Percentiles rank a stretch among this genome's conserved stretches.
These are phyloP conservation scores for Mergus octosetaceus DNA, from an alignment of 2,797 vertebrate species.

Conservation along the genomic window DNA sequence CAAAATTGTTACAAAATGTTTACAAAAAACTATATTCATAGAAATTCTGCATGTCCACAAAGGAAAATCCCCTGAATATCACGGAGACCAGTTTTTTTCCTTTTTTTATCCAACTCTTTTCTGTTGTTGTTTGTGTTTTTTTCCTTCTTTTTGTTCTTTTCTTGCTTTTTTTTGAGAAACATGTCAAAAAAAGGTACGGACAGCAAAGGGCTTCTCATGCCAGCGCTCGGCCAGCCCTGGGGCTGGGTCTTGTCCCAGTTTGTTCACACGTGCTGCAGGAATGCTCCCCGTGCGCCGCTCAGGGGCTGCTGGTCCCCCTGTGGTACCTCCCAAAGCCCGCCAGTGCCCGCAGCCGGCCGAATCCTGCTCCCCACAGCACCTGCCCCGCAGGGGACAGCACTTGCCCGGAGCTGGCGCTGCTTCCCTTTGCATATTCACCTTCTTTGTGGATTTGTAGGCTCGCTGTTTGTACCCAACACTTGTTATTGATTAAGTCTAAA, in stretches of 20 bases:
- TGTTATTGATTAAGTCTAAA: neutral
- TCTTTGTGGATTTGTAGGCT: neutral
- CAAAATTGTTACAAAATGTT: slow-evolving; percentile 96
- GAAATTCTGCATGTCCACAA: slow-evolving; percentile 96
- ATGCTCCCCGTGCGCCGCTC: no score
- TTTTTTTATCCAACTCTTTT: neutral
- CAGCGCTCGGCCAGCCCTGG: neutral
- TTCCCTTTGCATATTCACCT: neutral
- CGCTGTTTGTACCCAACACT: fast-evolving
- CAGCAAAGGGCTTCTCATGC: neutral
- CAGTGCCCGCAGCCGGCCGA: fast-evolving
- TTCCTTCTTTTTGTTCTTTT: no score
- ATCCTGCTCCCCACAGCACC: neutral
- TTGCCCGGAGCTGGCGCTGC: neutral
- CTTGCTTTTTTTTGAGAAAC: slow-evolving; percentile 57
- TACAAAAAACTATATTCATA: slow-evolving; percentile 99
- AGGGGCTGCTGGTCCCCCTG: neutral
- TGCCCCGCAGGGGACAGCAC: neutral
- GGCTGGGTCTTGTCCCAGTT: neutral
- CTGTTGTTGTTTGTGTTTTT: no score
- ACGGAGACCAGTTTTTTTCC: slow-evolving; percentile 70
- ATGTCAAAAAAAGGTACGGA: slow-evolving; percentile 18
- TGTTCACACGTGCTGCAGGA: no score
- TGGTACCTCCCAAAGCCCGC: neutral
- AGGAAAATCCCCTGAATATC: slow-evolving; percentile 89